These are phyloP conservation scores for Pemphigus obesinymphae DNA, from an alignment of 1,140 invertebrate species.

Conservation along the genomic window DNA sequence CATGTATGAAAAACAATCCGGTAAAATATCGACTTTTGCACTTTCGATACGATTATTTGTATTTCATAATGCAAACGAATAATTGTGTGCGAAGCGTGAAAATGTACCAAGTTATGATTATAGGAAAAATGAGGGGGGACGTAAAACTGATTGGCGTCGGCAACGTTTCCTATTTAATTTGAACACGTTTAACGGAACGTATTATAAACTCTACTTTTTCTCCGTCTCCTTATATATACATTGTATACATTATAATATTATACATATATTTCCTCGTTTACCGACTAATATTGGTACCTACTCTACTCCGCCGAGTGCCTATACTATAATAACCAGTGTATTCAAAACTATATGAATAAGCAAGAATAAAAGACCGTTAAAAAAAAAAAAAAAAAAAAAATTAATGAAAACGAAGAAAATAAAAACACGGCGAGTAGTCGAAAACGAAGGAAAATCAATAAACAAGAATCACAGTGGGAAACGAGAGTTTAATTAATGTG, in stretches of 20 bases:
- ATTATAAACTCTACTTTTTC: not conserved
- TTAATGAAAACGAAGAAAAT: constrained; percentile 20
- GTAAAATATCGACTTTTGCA: not conserved
- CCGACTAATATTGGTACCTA: too few relatives aligned
- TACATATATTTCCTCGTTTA: not conserved
- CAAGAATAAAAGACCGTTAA: not conserved
- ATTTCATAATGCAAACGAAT: not conserved
- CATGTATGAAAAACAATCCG: too few relatives aligned
- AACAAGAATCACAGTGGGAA: constrained; percentile 34
- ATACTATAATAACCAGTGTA: not conserved
- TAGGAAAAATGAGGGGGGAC: not conserved
- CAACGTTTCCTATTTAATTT: not conserved
- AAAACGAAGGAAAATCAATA: constrained; percentile 36
- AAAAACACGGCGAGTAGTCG: not conserved
- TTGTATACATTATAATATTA: not conserved
- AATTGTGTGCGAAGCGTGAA: not conserved
- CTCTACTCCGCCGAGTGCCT: too few relatives aligned
- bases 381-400: not conserved
- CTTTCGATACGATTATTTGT: not conserved
- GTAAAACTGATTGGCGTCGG: not conserved
- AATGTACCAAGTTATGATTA: not conserved
- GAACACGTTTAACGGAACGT: not conserved
- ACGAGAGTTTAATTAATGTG: constrained; percentile 40
- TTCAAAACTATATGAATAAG: constrained; percentile 3
- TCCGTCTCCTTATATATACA: not conserved